phyloP scores from a whole-genome alignment of 2,113 vertebrate species.

The Sminthopsis crassicaudata region DNA sequence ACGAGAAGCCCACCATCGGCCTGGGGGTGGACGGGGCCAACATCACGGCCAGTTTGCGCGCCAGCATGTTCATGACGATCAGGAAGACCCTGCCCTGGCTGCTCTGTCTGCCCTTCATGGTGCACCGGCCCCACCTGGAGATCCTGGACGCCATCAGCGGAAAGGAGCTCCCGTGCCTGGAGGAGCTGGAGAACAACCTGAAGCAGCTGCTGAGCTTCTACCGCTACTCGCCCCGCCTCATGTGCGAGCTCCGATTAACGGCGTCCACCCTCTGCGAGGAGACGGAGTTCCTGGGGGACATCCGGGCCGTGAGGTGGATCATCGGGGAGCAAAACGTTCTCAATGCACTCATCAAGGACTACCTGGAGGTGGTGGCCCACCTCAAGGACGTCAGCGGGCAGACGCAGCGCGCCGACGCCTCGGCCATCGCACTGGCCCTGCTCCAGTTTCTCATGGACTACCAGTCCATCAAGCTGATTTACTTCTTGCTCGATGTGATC shows the following conservation, averaged over 20 bases:
- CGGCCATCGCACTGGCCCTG: constrained; percentile 94
- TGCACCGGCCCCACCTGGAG: constrained; percentile 95
- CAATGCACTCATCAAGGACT: constrained; percentile 97
- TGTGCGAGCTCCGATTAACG: constrained; percentile 92
- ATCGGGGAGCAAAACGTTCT: constrained; percentile 97
- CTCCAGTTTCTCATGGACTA: constrained; percentile 98
- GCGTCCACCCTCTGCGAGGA: constrained; percentile 95
- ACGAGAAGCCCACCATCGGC: constrained; percentile 91
- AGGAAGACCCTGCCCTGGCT: constrained; percentile 95
- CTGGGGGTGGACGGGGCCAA: constrained; percentile 93
- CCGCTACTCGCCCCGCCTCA: constrained; percentile 94
- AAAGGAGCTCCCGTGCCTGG: constrained; percentile 95
- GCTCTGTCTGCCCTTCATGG: constrained; percentile 95
- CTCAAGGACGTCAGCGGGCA: constrained; percentile 95
- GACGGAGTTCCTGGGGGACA: constrained; percentile 95
- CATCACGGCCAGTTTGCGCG: constrained; percentile 90
- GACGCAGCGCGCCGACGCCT: constrained; percentile 93
- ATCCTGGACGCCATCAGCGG: constrained; percentile 95
- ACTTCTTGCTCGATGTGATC: constrained; percentile 95
- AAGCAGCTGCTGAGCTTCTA: constrained; percentile 98
- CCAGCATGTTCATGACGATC: constrained; percentile 92
- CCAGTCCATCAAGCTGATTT: constrained; percentile 96
- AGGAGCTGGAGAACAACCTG: constrained; percentile 96
- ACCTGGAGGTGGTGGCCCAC: constrained; percentile 95
- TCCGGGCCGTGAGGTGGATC: constrained; percentile 94